Conservation (phyloP, 2,113 vertebrate genomes). For the Eurypyga helias region DNA sequence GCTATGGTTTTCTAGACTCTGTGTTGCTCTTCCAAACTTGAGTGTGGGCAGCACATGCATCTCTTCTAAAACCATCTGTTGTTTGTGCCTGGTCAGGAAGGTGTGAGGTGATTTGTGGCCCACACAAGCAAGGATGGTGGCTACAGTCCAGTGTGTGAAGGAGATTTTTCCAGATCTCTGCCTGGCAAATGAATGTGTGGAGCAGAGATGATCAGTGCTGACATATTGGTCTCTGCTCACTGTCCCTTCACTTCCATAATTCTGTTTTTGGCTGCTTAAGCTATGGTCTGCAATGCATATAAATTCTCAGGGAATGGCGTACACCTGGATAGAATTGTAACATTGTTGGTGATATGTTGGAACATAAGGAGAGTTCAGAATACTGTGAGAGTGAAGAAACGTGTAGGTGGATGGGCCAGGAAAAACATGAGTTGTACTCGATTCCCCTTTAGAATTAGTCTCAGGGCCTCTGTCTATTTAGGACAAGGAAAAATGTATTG, state of each 20-base stretch:
- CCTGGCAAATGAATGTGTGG: background rate
- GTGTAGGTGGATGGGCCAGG: background rate
- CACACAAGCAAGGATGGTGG: background rate
- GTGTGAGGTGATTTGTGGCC: background rate
- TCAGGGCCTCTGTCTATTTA: background rate
- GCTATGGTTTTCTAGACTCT: background rate
- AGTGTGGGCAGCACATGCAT: background rate
- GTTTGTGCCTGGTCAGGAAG: conserved; percentile 1
- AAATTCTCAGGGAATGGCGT: background rate
- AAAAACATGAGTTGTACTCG: background rate
- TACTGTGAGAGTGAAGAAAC: background rate
- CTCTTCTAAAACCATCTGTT: background rate
- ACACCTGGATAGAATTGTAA: background rate
- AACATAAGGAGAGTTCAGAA: background rate
- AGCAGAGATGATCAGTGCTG: background rate
- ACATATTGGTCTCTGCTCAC: background rate
- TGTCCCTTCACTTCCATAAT: background rate
- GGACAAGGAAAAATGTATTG: background rate
- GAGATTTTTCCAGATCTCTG: background rate
- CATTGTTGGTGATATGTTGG: background rate
- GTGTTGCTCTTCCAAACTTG: background rate
- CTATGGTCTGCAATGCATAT: background rate
- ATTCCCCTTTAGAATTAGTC: background rate
- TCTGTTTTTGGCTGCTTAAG: background rate
- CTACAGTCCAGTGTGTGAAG: background rate